phyloP scores from a whole-genome alignment of 2,113 vertebrate species.

The Aspiorhynchus laticeps region DNA sequence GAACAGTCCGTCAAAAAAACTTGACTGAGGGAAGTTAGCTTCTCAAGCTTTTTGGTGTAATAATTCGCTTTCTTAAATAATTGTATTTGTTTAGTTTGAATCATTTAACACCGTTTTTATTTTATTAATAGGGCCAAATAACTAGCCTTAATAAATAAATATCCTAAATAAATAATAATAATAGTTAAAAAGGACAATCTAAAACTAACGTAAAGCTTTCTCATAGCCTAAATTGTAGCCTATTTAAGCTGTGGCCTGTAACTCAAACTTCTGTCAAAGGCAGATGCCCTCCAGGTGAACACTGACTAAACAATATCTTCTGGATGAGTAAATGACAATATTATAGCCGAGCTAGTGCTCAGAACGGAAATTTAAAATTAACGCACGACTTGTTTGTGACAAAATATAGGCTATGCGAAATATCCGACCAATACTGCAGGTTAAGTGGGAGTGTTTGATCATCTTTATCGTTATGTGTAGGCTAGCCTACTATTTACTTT shows the following conservation, averaged over 20 bases:
- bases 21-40: not conserved
- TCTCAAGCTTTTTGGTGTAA: not conserved
- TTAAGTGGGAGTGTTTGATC: not conserved
- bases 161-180: not conserved
- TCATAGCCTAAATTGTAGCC: too few relatives aligned
- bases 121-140: too few relatives aligned
- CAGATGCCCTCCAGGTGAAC: not conserved
- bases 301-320: slow-evolving; percentile 10
- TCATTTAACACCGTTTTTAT: not conserved
- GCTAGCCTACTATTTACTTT: too few relatives aligned
- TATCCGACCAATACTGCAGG: not conserved
- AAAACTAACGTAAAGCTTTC: not conserved
- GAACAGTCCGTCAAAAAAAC: not conserved
- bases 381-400: not conserved
- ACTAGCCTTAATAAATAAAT: not conserved
- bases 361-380: not conserved
- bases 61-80: not conserved
- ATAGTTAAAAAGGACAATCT: not conserved
- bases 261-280: slow-evolving; percentile 2
- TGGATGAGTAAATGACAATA: not conserved
- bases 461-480: not conserved
- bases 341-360: not conserved
- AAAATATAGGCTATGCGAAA: not conserved
- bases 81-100: not conserved
- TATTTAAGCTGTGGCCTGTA: not conserved